Percentiles rank a stretch among this genome's conserved stretches.
Conservation (phyloP, 1,140 invertebrate species). For the Tetranychus cinnabarinus region DNA sequence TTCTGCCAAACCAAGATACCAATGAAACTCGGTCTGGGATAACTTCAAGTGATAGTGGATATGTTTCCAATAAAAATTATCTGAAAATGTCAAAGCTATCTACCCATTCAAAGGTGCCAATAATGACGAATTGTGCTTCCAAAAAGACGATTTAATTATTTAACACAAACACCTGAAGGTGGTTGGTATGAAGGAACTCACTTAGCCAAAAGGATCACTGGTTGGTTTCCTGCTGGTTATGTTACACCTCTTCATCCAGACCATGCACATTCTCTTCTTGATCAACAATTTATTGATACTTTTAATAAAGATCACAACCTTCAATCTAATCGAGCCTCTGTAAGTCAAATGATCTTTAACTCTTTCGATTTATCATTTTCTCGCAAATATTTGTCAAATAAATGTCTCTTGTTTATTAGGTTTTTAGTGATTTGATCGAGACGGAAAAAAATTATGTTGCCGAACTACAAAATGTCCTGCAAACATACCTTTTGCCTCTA, state of each 20-base stretch:
- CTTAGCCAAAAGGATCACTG: constrained; percentile 38
- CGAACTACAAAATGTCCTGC: constrained; percentile 58
- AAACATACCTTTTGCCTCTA: constrained; percentile 56
- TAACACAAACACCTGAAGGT: constrained; percentile 53
- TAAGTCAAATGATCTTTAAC: no score
- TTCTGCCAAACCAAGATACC: no score
- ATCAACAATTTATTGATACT: not conserved
- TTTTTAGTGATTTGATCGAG: constrained; percentile 76
- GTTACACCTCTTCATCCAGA: constrained; percentile 28
- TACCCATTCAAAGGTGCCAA: constrained; percentile 83
- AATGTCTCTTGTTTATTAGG: constrained; percentile 16
- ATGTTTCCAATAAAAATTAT: no score
- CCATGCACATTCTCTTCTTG: not conserved
- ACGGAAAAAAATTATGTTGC: constrained; percentile 68
- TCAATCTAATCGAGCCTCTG: no score
- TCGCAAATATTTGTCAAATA: no score
- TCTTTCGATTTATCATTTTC: not conserved
- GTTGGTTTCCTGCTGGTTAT: constrained; percentile 95
- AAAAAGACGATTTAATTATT: constrained; percentile 86
- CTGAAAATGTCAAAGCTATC: constrained; percentile 43
- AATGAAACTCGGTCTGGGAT: no score
- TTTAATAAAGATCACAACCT: no score
- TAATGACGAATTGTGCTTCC: constrained; percentile 91
- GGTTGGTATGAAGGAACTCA: constrained; percentile 93
- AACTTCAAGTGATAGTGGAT: no score